Base-by-base conservation (phyloP, 2,113 vertebrate species). In the Fukomys damarensis region DNA sequence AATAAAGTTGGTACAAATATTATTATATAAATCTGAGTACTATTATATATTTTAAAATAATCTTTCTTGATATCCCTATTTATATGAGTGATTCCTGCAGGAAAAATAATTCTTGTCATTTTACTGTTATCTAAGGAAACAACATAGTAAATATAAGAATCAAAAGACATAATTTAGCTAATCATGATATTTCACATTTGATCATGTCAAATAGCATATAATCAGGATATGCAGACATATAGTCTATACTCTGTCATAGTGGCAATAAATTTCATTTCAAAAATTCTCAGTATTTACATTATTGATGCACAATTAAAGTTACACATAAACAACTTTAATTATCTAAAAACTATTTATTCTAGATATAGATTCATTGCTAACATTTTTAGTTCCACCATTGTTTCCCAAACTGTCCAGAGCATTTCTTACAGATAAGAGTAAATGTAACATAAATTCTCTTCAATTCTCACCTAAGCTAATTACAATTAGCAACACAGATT, bases 401-500 rank as follows among this genome's bases (percentile, higher is more conserved):
- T 68, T 92, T 94, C 5, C 16, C 22, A 86, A 80, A 46, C 32
- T 87, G 2, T 65, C 5, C 9, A 61, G 7, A 86, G 43, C 2
- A 30, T 92, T 94, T 81, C 59, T 68, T 91, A 63, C 2, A 63
- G 43, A 24, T 94, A 68, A 56, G 9, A 24, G 0, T 56, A 81
- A 65, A 82, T 12, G 6, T 41, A 56, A 94, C 63, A 5, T 22
- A 91, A 79, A 94, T 19, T 72, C 3, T 56, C 41, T 43, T 90
- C 94, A 92, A 52, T 58, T 19, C 81, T 95, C 77, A 74, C 8
- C 17, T 46, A 77, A 92, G 74, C 20, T 92, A 92, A 58, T 76
- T 14, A 66, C 38, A 93, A 65, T 95, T 94, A 92, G 7, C 13
- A 94, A 32, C 24, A 66, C 59, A 83, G 32, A 68, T 80, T 85